Percentiles rank a stretch among this genome's conserved stretches.
Evolutionary conservation across 64 coral and sea anemone species (phyloP).

Genomic region (Pocillopora damicornis): DNA sequence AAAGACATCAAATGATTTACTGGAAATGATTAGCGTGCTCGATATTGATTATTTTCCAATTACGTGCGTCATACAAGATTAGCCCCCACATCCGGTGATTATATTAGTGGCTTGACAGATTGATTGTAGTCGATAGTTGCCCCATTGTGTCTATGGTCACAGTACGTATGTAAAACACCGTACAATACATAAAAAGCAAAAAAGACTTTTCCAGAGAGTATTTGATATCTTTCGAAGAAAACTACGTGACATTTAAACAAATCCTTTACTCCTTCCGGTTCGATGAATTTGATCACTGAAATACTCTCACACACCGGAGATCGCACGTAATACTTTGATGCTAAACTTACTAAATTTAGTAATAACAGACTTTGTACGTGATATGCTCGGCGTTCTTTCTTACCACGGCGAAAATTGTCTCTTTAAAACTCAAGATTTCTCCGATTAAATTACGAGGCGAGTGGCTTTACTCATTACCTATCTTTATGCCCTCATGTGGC

Average conservation of each 20-base stretch:
- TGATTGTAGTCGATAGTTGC: too few relatives aligned
- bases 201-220: neutral
- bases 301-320: neutral
- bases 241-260: neutral
- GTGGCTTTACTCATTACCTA: neutral
- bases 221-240: neutral
- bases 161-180: too few relatives aligned
- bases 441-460: neutral
- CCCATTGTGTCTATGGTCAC: too few relatives aligned
- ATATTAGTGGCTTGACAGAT: neutral
- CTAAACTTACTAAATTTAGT: neutral
- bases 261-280: neutral
- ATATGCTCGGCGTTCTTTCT: neutral
- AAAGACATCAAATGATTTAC: neutral
- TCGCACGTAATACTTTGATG: neutral
- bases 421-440: neutral
- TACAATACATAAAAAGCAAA: neutral
- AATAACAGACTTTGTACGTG: neutral
- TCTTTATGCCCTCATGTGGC: neutral
- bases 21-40: neutral
- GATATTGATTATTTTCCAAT: conserved; percentile 7
- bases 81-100: neutral
- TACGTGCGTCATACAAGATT: neutral
- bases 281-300: neutral
- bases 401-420: neutral